phyloP scores from a whole-genome alignment of 2,113 vertebrate species.

The Galemys pyrenaicus region DNA sequence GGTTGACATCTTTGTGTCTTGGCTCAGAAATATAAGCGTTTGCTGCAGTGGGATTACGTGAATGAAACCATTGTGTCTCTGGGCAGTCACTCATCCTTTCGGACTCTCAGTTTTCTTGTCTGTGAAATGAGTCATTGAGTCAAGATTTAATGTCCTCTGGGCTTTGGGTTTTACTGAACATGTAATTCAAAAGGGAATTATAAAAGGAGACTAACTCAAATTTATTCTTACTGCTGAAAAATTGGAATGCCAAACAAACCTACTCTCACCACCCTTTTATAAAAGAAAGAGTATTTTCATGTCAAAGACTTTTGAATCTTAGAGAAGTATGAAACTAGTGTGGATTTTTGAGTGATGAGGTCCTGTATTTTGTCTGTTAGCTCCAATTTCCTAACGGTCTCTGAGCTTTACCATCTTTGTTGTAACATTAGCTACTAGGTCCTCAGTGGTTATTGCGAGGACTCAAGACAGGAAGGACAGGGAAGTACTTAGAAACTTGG shows the following conservation, averaged over 20 bases:
- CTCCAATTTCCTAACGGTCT: background rate
- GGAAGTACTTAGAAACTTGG: too few relatives aligned
- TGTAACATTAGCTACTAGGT: too few relatives aligned
- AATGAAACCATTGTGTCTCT: background rate
- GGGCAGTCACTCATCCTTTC: background rate
- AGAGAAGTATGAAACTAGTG: too few relatives aligned
- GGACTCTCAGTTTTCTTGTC: background rate
- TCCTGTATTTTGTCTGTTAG: background rate
- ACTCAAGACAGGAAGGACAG: too few relatives aligned
- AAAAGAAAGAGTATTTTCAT: background rate
- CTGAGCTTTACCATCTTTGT: too few relatives aligned
- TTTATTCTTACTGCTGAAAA: background rate
- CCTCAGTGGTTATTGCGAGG: too few relatives aligned
- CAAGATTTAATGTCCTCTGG: background rate
- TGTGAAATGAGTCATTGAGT: background rate
- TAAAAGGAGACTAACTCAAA: background rate
- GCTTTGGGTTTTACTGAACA: background rate
- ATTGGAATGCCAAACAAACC: background rate
- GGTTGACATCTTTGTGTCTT: background rate
- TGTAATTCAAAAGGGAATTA: background rate
- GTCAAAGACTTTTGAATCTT: background rate
- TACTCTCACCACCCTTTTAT: background rate
- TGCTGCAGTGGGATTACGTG: too few relatives aligned
- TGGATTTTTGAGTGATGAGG: too few relatives aligned
- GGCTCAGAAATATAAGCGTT: background rate